Evolutionary conservation across 2,113 vertebrate genomes (phyloP).

Genomic region (Cisticola juncidis): DNA sequence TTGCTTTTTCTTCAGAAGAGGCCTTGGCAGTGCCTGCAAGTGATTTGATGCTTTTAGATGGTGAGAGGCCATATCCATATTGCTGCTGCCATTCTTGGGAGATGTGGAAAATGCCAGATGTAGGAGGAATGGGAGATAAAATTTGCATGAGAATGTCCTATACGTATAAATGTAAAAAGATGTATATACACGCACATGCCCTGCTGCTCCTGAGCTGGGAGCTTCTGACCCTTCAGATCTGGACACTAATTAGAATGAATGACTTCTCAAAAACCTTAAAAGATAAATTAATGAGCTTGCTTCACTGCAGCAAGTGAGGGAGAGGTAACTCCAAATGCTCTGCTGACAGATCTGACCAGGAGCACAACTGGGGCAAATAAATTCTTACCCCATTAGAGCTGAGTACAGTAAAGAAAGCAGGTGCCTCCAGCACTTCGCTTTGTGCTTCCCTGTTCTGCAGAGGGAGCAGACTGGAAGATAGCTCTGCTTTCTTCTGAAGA

Average conservation of each 20-base stretch:
- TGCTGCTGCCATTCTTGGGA: not conserved
- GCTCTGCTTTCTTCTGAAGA: not conserved
- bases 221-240: not conserved
- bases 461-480: not conserved
- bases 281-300: not conserved
- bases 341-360: not conserved
- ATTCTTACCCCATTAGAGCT: not conserved
- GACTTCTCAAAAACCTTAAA: not conserved
- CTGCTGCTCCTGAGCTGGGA: not conserved
- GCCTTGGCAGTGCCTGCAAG: not conserved
- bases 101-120: not conserved
- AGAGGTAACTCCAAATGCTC: not conserved
- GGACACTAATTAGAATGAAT: not conserved
- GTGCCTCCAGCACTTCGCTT: not conserved
- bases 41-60: not conserved
- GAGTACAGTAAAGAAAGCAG: accelerated
- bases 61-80: not conserved
- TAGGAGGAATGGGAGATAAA: not conserved
- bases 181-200: accelerated
- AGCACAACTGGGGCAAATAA: not conserved
- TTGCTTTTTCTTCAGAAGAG: not conserved
- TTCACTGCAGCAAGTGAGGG: not conserved
- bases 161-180: not conserved
- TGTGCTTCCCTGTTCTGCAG: not conserved
- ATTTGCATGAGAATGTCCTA: not conserved